These are phyloP conservation scores for Drosophila hawaiiensis DNA, from an alignment of 2,888 invertebrate species.

Conservation along the genomic window DNA sequence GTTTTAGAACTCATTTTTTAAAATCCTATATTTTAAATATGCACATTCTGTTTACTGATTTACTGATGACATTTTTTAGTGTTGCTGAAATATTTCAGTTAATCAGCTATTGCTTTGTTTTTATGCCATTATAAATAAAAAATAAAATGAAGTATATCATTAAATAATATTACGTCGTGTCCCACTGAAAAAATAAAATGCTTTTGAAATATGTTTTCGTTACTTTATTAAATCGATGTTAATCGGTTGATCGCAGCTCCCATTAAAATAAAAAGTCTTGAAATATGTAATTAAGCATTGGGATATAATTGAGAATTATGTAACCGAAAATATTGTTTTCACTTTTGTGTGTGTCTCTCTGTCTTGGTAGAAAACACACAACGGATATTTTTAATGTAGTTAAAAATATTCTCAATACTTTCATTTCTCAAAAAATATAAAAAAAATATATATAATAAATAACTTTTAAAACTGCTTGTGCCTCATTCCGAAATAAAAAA, in stretches of 20 bases:
- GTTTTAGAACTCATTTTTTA: background rate
- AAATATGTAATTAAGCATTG: background rate
- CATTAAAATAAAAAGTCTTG: background rate
- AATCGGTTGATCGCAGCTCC: background rate
- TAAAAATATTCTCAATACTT: too few species aligned
- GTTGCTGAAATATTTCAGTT: background rate
- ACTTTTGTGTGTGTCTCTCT: background rate
- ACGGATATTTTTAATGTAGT: too few species aligned
- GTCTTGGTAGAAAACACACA: too few species aligned
- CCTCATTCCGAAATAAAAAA: background rate
- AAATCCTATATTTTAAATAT: background rate
- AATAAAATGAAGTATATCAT: background rate
- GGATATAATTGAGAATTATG: background rate
- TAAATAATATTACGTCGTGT: background rate
- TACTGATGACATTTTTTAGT: background rate
- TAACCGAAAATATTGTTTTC: background rate
- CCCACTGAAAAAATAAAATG: background rate
- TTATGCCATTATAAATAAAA: too few species aligned
- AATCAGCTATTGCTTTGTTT: background rate
- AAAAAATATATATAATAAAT: background rate
- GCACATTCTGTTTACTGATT: background rate
- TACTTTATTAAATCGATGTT: background rate
- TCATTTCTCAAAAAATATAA: background rate
- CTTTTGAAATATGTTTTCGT: background rate
- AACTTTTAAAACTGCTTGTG: background rate